phyloP scores from a whole-genome alignment of 1,140 invertebrate genomes.

The Aphelenchoides besseyi region DNA sequence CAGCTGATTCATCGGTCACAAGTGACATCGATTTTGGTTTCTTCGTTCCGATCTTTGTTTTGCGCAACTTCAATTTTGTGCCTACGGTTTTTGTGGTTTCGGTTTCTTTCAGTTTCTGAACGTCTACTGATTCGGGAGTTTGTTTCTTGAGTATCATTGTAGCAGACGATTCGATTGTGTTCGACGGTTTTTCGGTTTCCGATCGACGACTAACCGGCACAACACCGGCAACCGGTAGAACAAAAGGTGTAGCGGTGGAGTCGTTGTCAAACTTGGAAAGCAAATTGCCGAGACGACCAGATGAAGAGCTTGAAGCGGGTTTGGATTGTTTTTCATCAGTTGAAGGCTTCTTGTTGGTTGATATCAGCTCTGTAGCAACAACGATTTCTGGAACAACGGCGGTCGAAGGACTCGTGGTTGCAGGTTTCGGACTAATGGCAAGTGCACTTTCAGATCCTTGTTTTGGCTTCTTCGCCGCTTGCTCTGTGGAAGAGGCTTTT shows the following conservation, averaged over 20 bases:
- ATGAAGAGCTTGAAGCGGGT: not conserved
- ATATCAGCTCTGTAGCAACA: not conserved
- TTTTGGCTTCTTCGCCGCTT: conserved; percentile 40
- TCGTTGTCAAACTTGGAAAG: conserved; percentile 3
- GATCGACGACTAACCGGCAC: not conserved
- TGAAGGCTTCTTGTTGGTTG: not conserved
- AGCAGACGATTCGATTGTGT: not conserved
- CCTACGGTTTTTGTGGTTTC: not conserved
- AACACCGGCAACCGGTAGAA: conserved; percentile 14
- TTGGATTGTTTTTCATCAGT: not conserved
- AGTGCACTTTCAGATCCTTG: not conserved
- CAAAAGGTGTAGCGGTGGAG: not conserved
- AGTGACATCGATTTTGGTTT: not conserved
- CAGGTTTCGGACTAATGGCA: not conserved
- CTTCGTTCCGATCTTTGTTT: not conserved
- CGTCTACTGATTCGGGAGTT: not conserved
- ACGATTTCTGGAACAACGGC: conserved; percentile 3
- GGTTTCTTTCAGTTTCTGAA: conserved; percentile 1
- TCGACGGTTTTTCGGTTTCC: not conserved
- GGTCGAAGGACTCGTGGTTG: not conserved
- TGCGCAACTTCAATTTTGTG: not conserved
- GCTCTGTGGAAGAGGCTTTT: conserved; percentile 34
- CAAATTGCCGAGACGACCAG: not conserved
- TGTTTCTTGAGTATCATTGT: not conserved
- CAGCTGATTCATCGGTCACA: not conserved